Conservation (phyloP, 2,113 vertebrate genomes). For the Octodon degus region DNA sequence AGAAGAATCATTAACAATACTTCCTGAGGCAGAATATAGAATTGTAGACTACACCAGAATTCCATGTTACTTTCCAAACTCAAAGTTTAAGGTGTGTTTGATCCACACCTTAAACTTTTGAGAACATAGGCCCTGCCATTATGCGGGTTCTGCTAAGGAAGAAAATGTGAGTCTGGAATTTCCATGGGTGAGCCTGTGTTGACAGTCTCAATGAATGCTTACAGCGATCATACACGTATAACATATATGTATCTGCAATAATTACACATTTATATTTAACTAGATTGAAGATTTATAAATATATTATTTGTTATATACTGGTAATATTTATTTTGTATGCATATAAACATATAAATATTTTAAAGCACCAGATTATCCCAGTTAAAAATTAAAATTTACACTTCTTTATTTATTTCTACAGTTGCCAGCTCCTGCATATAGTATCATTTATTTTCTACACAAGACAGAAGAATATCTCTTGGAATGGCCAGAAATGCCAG, state of each 20-base stretch:
- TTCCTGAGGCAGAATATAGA: conserved; percentile 62
- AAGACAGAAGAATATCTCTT: conserved; percentile 2
- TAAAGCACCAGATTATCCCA: not conserved
- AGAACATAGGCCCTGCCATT: conserved; percentile 10
- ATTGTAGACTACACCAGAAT: conserved; percentile 43
- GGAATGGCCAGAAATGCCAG: conserved; percentile 17
- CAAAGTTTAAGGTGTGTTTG: conserved; percentile 67
- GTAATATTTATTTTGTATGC: not conserved
- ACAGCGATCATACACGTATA: not conserved
- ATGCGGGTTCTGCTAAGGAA: conserved; percentile 23
- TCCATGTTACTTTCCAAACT: conserved; percentile 54
- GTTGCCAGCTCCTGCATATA: not conserved
- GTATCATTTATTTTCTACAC: not conserved
- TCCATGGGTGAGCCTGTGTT: not conserved
- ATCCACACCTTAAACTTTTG: conserved; percentile 64
- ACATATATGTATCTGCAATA: not conserved
- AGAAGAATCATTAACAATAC: conserved; percentile 47
- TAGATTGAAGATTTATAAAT: not conserved
- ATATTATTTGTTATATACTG: not conserved
- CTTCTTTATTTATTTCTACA: not conserved
- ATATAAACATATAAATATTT: not conserved
- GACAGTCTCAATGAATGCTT: not conserved
- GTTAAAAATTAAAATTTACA: not conserved
- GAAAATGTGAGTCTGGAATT: not conserved
- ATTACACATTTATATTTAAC: not conserved